Base-by-base conservation (phyloP, 2,797 vertebrate species). In the Coregonus sp. region DNA sequence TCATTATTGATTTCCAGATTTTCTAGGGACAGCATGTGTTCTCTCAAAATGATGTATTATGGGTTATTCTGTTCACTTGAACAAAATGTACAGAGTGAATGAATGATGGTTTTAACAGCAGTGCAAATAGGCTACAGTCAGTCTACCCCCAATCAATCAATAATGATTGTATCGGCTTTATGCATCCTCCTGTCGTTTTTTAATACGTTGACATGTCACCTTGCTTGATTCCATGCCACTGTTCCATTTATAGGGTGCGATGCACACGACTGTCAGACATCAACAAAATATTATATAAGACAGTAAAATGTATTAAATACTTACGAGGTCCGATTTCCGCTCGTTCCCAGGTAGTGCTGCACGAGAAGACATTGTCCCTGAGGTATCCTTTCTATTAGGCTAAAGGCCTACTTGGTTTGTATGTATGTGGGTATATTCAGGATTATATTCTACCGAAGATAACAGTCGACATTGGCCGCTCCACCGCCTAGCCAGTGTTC, bases 321-420 rank as follows among this genome's bases (percentile, higher is more conserved):
- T 96, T 94, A 97, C 96, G 86, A 95, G 91, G 80, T 96, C 96
- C 80, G 94, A 89, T 86, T 94, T 96, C 88, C 96, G 91, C 85
- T 97, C 96, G 89, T 93, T 96, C 81, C 95, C 95, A 31, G 94
- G 91, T 86, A 96, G 93, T 18, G 95, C 95, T 78, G 95, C 93
- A 82, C 96, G 95, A 91, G 95, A 92, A 93, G 96, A 96, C 96
- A 97, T 97, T 74, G 88, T 95, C 83, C 91, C 92, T 86, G 91
- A 92, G 92, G 81, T 84, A 72, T 77, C 61, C 77, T 85, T 69
- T 33, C 78, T 75, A 83, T 25, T 86, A 59, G 74, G 12, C 74
- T 80, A 73, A 66, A 78, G 31, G 63, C 7, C 65, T 61, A 65
- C 69, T 72, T 29, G 68, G 68, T 76, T 69, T 63, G 31, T 70